phyloP scores from a whole-genome alignment of 1,140 invertebrate genomes.

The Musca domestica region DNA sequence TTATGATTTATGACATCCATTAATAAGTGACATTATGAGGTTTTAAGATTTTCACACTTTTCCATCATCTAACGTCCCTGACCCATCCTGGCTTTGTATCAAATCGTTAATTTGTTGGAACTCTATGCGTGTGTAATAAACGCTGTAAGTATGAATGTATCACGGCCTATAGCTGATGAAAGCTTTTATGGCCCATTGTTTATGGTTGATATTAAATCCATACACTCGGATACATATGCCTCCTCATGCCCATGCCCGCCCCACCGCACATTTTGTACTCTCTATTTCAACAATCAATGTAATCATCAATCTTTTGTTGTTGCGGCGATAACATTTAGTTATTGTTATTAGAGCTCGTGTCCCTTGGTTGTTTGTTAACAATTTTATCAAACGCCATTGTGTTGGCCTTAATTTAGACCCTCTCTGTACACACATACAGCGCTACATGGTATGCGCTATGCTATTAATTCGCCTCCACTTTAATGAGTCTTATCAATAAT shows the following conservation, averaged over 20 bases:
- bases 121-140: no score
- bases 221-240: neutral
- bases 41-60: neutral
- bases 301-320: slow-evolving; percentile 16
- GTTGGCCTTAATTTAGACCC: no score
- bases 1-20: slow-evolving; percentile 19
- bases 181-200: slow-evolving; percentile 14
- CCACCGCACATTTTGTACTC: neutral
- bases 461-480: no score
- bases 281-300: slow-evolving; percentile 14
- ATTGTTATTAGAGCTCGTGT: neutral
- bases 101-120: no score
- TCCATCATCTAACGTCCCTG: no score
- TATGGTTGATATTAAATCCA: slow-evolving; percentile 9
- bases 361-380: neutral
- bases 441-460: no score
- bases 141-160: no score
- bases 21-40: slow-evolving; percentile 4
- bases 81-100: no score
- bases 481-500: slow-evolving; percentile 15
- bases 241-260: neutral
- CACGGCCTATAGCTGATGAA: neutral
- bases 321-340: neutral
- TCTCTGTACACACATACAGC: no score
- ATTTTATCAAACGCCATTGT: no score